These are phyloP conservation scores for Amblyornis subalaris DNA, from an alignment of 2,113 vertebrate species.

Conservation along the genomic window DNA sequence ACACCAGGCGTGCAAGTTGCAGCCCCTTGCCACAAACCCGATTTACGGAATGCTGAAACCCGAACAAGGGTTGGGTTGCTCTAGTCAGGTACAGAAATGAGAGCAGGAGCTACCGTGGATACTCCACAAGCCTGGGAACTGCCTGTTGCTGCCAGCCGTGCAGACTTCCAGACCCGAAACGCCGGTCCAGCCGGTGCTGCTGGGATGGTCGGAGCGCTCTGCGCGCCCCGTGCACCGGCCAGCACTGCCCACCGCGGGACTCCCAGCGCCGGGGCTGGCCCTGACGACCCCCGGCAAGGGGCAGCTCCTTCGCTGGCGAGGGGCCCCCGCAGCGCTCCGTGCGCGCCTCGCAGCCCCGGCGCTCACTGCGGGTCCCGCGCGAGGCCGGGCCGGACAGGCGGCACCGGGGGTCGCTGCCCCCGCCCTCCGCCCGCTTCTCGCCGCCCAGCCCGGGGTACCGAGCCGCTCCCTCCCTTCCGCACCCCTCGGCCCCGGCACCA, in stretches of 20 bases:
- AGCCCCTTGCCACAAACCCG: neutral
- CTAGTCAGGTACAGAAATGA: rapidly evolving
- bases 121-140: rapidly evolving
- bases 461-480: neutral
- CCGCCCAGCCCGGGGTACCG: neutral
- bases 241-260: neutral
- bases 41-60: rapidly evolving
- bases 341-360: neutral
- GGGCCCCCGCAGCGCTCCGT: neutral
- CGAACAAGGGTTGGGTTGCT: rapidly evolving
- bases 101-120: neutral
- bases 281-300: rapidly evolving
- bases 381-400: neutral
- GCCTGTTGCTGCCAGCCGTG: neutral
- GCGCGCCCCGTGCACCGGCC: neutral
- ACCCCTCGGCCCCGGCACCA: neutral
- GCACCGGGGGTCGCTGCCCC: neutral
- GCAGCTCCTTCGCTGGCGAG: neutral
- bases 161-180: rapidly evolving
- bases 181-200: rapidly evolving
- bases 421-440: neutral
- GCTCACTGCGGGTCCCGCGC: too few species aligned
- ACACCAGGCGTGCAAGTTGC: rapidly evolving
- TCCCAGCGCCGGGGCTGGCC: neutral
- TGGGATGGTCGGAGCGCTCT: rapidly evolving